Evolutionary conservation across 1,140 invertebrate species (phyloP).

Genomic region (Dryas iulia): DNA sequence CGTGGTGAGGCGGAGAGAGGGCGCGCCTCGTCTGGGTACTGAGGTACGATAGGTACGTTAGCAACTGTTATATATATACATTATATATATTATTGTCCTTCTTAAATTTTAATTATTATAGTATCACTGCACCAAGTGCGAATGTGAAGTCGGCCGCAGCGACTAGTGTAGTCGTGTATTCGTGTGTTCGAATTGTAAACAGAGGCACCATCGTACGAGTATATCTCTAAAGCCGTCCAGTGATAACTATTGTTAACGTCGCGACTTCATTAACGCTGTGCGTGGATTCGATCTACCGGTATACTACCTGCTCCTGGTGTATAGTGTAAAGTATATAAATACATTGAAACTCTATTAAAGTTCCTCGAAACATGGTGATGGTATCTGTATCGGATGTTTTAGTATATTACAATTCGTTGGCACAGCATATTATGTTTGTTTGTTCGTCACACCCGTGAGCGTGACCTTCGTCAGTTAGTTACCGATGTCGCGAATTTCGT

Average conservation of each 20-base stretch:
- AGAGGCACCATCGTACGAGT: constrained; percentile 60
- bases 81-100: constrained; percentile 18
- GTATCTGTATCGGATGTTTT: constrained; percentile 34
- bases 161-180: constrained; percentile 48
- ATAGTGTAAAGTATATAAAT: constrained; percentile 23
- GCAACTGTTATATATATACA: constrained; percentile 47
- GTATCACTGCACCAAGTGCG: constrained; percentile 71
- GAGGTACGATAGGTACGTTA: constrained; percentile 34
- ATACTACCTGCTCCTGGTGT: constrained; percentile 37
- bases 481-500: not conserved
- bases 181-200: constrained; percentile 44
- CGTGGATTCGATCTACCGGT: not conserved
- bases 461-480: not conserved
- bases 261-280: constrained; percentile 5
- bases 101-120: constrained; percentile 43
- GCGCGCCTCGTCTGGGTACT: constrained; percentile 16
- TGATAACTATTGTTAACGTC: constrained; percentile 48
- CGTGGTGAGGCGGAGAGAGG: not conserved
- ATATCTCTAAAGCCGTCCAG: constrained; percentile 75
- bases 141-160: constrained; percentile 58
- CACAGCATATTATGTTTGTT: constrained; percentile 1
- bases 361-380: constrained; percentile 49
- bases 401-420: constrained; percentile 9
- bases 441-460: not conserved
- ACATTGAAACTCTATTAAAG: constrained; percentile 33